Evolutionary conservation across 1,140 invertebrate species (phyloP), one percentile per base, ranked within the genome.

Genomic region (Caenorhabditis tropicalis): DNA sequence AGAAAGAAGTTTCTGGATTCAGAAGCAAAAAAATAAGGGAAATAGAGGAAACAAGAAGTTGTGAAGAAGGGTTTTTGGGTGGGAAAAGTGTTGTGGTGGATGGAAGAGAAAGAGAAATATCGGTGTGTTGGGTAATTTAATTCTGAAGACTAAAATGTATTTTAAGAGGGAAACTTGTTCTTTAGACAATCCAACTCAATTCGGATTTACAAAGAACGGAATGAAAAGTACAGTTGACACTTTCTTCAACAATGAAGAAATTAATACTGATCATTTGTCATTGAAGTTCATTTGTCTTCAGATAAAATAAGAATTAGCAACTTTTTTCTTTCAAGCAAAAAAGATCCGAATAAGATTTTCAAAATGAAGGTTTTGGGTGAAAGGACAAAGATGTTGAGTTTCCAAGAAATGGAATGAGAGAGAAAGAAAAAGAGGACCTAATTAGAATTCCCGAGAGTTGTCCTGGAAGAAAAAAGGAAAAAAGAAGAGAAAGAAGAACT

Each of bases 371-470:
- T 74, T 74, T 33, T 1, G 39, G 33, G 24, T 24, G 24, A 53
- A 80, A 80, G 49, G 43, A 39, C 21, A 36, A n/a, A 24, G 60
- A n/a, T 70, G 60, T 5, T 2, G 24, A 70, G 31, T 9, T 27
- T 31, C 31, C 31, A n/a, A 70, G n/a, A 29, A 33, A 36, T 70
- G 19, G 36, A 39, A n/a, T n/a, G n/a, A n/a, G n/a, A n/a, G 53
- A 70, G 39, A 36, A 19, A 36, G 60, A 39, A 19, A 36, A 70
- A 70, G 31, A 70, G 60, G 31, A 24, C 29, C 60, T 70, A 70
- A 70, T 70, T 70, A 70, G 60, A 70, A 70, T 70, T 70, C 60
- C 31, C 31, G 60, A 70, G 60, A 70, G 60, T 39, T 70, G 60
- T 12, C 19, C 31, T 70, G 33, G 33, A 70, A 70, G 60, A 39